Evolutionary conservation across 30 jellyfish, hydroid and myxozoan genomes (phyloP).

Genomic region (Pseudorhiza aurosa): DNA sequence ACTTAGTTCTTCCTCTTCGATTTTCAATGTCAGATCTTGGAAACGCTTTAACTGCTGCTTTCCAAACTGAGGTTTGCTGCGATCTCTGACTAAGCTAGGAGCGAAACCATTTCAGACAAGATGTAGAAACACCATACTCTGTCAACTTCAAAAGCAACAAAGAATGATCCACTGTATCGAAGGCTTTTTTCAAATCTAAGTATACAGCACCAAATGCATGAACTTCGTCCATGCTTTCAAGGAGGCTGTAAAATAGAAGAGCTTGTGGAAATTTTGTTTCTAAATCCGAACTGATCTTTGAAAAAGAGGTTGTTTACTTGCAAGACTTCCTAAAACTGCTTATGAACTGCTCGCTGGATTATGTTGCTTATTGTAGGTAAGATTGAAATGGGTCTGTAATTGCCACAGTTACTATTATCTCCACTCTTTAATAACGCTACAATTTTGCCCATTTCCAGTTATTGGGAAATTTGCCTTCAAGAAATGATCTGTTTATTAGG

Average conservation of each 20-base stretch:
- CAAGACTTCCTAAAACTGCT: slow-evolving; percentile 56
- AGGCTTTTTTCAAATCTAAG: slow-evolving; percentile 42
- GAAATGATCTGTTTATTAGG: slow-evolving; percentile 41
- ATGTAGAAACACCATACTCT: slow-evolving; percentile 36
- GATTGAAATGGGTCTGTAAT: slow-evolving; percentile 58
- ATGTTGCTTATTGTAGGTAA: slow-evolving; percentile 49
- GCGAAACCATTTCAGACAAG: slow-evolving; percentile 34
- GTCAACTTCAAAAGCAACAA: slow-evolving; percentile 35
- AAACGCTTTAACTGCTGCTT: no score
- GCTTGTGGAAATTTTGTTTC: slow-evolving; percentile 49
- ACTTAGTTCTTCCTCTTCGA: no score
- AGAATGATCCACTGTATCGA: slow-evolving; percentile 36
- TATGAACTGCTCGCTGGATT: slow-evolving; percentile 58
- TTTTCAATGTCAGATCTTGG: no score
- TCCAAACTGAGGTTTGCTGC: no score
- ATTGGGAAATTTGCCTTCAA: slow-evolving; percentile 33
- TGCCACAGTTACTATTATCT: slow-evolving; percentile 36
- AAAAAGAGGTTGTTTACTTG: slow-evolving; percentile 37
- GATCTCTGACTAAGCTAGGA: slow-evolving; percentile 62
- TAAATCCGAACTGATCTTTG: slow-evolving; percentile 41
- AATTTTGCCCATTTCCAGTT: slow-evolving; percentile 54
- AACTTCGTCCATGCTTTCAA: no score
- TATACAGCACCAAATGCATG: neutral
- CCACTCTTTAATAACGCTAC: slow-evolving; percentile 28
- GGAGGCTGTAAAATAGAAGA: slow-evolving; percentile 55